Percentiles rank a stretch among this genome's conserved stretches.
phyloP scores from a whole-genome alignment of 2,113 vertebrate species.

The Cynopterus brachyotis region DNA sequence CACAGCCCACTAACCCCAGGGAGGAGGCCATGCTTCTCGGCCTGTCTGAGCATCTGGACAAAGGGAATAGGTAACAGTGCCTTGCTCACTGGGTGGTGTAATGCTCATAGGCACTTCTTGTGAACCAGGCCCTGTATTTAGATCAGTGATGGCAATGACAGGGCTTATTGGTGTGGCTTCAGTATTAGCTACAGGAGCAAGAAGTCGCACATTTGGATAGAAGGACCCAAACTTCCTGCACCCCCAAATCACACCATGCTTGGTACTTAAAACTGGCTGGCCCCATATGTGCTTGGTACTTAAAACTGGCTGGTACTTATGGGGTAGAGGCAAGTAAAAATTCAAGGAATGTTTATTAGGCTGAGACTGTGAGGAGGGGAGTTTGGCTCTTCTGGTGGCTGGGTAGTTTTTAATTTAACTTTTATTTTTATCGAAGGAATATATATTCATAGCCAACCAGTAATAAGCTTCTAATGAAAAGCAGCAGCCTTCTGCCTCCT shows the following conservation, averaged over 20 bases:
- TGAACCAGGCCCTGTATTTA: background rate
- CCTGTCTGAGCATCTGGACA: background rate
- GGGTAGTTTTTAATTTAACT: conserved; percentile 40
- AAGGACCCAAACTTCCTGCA: background rate
- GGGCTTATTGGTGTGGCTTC: background rate
- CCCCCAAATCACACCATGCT: background rate
- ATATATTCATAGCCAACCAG: background rate
- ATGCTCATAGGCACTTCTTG: background rate
- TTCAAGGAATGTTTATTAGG: background rate
- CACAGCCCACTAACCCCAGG: too few species aligned
- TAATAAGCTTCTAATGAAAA: background rate
- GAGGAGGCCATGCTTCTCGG: background rate
- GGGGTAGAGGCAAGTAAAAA: background rate
- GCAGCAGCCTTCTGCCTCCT: background rate
- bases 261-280: background rate
- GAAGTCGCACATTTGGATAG: background rate
- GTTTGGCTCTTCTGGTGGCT: background rate
- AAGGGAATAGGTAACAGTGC: rapidly evolving
- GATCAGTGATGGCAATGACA: background rate
- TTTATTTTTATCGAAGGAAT: conserved; percentile 55
- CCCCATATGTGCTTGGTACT: background rate
- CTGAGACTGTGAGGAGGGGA: background rate
- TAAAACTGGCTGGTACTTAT: background rate
- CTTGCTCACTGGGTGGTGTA: background rate
- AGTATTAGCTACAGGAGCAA: background rate